Conservation (phyloP, 2,797 vertebrate genomes). For the Arctocebus calabarensis region DNA sequence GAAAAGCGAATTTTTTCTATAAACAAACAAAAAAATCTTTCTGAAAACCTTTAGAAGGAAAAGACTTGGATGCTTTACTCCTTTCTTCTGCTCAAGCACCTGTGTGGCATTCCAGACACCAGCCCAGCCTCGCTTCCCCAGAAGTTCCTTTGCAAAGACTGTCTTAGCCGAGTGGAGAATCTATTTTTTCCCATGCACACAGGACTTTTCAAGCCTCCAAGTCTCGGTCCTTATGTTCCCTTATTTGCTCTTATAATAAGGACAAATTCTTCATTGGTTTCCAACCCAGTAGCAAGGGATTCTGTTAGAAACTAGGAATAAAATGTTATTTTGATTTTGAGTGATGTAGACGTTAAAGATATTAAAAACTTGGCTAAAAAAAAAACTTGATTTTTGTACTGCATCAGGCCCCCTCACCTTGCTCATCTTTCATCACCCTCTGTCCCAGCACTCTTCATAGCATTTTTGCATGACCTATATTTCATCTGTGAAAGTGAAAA, state of each 20-base stretch:
- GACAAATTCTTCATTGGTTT: not conserved
- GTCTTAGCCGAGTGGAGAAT: fast-evolving
- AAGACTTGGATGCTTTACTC: not conserved
- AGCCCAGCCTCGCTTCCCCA: not conserved
- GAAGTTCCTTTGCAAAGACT: not conserved
- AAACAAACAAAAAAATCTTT: not conserved
- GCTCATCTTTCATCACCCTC: not conserved
- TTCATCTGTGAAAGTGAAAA: not conserved
- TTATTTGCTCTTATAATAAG: not conserved
- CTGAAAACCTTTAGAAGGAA: not conserved
- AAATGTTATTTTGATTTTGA: conserved; percentile 31
- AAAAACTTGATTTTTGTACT: not conserved
- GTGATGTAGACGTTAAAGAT: not conserved
- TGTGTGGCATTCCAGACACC: not conserved
- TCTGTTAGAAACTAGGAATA: conserved; percentile 14
- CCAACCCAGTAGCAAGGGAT: not conserved
- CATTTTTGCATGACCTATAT: not conserved
- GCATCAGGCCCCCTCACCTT: not conserved
- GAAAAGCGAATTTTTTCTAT: not conserved
- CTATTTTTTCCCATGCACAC: not conserved
- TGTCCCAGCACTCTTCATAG: not conserved
- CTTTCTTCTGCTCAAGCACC: not conserved
- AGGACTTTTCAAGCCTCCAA: not conserved
- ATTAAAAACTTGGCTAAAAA: not conserved
- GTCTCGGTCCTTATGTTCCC: not conserved